phyloP scores from a whole-genome alignment of 2,888 invertebrate genomes.

The Pterostichus niger region DNA sequence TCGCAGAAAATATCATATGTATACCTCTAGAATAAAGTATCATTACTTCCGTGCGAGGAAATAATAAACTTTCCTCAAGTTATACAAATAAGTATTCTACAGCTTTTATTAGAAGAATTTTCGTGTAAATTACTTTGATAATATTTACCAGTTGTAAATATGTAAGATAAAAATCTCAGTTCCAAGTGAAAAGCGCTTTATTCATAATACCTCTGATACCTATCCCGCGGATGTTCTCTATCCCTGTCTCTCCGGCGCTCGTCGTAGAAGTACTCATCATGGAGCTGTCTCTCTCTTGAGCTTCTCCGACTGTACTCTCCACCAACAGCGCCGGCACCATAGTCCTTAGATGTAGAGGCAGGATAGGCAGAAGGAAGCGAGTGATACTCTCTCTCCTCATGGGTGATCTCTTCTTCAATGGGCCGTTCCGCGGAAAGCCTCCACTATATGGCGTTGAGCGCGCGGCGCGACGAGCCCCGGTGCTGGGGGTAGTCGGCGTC shows the following conservation, averaged over 20 bases:
- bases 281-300: conserved; percentile 33
- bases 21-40: too few species aligned
- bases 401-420: conserved; percentile 77
- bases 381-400: conserved; percentile 59
- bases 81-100: too few species aligned
- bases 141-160: too few species aligned
- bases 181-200: conserved; percentile 11
- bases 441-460: conserved; percentile 87
- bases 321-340: conserved; percentile 21
- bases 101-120: too few species aligned
- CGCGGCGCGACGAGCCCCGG: conserved; percentile 84
- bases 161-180: too few species aligned
- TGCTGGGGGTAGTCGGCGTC: conserved; percentile 73
- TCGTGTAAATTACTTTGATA: too few species aligned
- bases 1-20: too few species aligned
- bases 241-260: conserved; percentile 34
- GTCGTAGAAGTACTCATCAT: conserved; percentile 56
- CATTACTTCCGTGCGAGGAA: too few species aligned
- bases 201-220: conserved; percentile 65
- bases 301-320: conserved; percentile 43
- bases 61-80: too few species aligned
- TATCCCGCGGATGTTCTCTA: conserved; percentile 52
- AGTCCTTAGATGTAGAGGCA: conserved; percentile 43
- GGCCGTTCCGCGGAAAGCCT: conserved; percentile 78
- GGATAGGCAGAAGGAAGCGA: conserved; percentile 28